A percentile compares a stretch with the other conserved stretches of the same genome.
Conservation (phyloP, 2,888 invertebrate species). For the Mythimna loreyi region DNA sequence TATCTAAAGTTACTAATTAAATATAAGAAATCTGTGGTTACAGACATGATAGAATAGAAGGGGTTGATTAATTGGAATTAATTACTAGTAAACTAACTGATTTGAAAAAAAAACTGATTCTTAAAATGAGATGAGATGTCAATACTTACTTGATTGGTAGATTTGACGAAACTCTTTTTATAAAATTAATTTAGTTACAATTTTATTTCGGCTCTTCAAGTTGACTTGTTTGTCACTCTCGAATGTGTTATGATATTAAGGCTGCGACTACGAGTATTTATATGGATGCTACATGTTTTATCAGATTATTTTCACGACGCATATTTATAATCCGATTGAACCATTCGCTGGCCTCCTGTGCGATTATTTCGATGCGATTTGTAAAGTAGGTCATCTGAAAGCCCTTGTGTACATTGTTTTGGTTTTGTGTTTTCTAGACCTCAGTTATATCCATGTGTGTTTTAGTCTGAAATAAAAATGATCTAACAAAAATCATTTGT, state of each 20-base stretch:
- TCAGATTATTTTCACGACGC: constrained; percentile 44
- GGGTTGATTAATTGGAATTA: background rate
- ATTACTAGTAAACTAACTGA: too few relatives aligned
- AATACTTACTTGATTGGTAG: constrained; percentile 48
- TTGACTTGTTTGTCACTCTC: constrained; percentile 24
- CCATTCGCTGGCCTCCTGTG: constrained; percentile 45
- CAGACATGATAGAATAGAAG: background rate
- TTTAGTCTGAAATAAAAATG: background rate
- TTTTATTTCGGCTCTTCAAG: constrained; percentile 19
- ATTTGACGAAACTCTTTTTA: constrained; percentile 1
- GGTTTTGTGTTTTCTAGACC: constrained; percentile 8
- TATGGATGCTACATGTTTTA: constrained; percentile 44
- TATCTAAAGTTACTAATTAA: background rate
- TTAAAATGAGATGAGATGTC: background rate
- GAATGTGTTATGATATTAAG: constrained; percentile 32
- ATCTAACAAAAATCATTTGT: background rate
- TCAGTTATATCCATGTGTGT: background rate
- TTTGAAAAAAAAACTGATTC: too few relatives aligned
- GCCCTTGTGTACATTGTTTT: background rate
- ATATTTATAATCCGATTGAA: constrained; percentile 39
- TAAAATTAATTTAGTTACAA: background rate
- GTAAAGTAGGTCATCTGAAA: constrained; percentile 43
- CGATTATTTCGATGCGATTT: constrained; percentile 31
- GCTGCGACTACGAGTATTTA: constrained; percentile 43
- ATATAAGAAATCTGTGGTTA: background rate